Evolutionary conservation across 2,888 invertebrate species (phyloP), one percentile per base, ranked within the genome.

Genomic region (Leucania comma): DNA sequence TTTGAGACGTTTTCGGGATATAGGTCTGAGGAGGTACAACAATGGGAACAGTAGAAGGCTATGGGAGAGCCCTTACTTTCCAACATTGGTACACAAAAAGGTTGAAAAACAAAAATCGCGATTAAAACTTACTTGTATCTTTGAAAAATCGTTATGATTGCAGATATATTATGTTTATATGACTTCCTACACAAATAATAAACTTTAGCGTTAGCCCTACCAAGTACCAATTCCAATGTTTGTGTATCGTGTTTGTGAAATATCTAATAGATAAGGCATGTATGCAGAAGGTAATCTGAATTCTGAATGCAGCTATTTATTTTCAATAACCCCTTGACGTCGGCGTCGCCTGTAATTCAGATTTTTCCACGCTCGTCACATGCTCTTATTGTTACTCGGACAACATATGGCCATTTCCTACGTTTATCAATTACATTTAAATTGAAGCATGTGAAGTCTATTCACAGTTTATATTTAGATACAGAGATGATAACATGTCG

Each of bases 301-400:
- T 68, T 71, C 57, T 66, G 66, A 66, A 63, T 72, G 38, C 38
- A n/a, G 29, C 42, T 50, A 75, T 63, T 74, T 67, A 66, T 72
- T 72, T 69, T 73, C 70, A 79, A 72, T 69, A 64, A 66, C 56
- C 51, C 54, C 58, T 65, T 60, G 67, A 80, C 72, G 57, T 68
- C 12, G 60, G 69, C 71, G 51, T 69, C 10, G 60, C 20, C 29
- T 54, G 59, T 48, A 61, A 51, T 65, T 76, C 17, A 58, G 32
- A 59, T 53, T 62, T 77, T 71, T 74, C 76, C 78, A 68, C 69
- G 35, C 51, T 78, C 72, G 42, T 81, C 78, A 69, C 64, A 77
- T 77, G 59, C 57, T 62, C 20, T 32, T 80, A 67, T 81, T 80
- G 66, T 81, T 72, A 24, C 38, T 64, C n/a, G 46, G 22, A 65